Evolutionary conservation across 2,888 invertebrate genomes (phyloP).

Genomic region (Hirtodrosophila confusa): DNA sequence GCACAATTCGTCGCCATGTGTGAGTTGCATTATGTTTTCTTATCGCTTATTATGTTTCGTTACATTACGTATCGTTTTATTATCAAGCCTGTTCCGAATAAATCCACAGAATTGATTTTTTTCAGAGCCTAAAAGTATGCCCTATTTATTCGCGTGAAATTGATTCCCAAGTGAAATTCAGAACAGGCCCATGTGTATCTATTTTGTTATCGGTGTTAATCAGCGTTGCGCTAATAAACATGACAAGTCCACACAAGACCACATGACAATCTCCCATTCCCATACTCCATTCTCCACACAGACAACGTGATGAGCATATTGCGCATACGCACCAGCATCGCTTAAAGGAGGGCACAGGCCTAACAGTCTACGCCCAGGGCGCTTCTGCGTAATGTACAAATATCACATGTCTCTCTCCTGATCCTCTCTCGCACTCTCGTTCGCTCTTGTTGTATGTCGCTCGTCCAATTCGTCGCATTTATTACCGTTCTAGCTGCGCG

Average conservation of each 20-base stretch:
- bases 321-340: constrained; percentile 47
- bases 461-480: constrained; percentile 77
- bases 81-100: too few relatives aligned
- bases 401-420: constrained; percentile 26
- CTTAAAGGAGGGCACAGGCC: background rate
- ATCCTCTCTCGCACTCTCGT: background rate
- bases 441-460: constrained; percentile 45
- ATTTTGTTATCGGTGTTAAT: constrained; percentile 11
- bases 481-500: constrained; percentile 83
- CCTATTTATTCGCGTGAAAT: too few relatives aligned
- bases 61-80: too few relatives aligned
- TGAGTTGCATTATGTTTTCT: constrained; percentile 68
- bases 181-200: background rate
- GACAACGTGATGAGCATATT: constrained; percentile 31
- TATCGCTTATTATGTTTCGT: background rate
- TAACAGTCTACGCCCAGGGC: constrained; percentile 3
- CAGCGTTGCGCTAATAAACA: constrained; percentile 8
- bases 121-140: too few relatives aligned
- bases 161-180: too few relatives aligned
- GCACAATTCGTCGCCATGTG: constrained; percentile 80
- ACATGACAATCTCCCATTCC: background rate
- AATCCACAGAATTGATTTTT: background rate
- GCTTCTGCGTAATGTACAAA: constrained; percentile 39
- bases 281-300: background rate
- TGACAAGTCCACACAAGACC: constrained; percentile 8